Conservation (phyloP, 1,140 invertebrate genomes). For the Trypoxylus dichotomus region DNA sequence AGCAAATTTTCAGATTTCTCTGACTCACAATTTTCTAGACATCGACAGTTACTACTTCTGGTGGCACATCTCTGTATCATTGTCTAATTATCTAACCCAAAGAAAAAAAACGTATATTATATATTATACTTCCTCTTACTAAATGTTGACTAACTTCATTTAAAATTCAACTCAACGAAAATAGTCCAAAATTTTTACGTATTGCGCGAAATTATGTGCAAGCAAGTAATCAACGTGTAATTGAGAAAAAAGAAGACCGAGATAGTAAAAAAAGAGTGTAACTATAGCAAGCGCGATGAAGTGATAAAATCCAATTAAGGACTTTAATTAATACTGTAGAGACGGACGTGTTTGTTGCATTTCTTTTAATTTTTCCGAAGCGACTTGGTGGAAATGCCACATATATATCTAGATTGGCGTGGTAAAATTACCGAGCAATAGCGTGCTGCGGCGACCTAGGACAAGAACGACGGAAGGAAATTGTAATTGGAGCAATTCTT, state of each 20-base stretch:
- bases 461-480: background rate
- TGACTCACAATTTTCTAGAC: no score
- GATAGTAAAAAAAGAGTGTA: background rate
- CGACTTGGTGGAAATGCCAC: background rate
- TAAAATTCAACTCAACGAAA: no score
- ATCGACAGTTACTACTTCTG: no score
- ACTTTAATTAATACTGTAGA: background rate
- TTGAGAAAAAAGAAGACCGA: background rate
- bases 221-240: background rate
- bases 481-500: slow-evolving; percentile 17
- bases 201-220: no score
- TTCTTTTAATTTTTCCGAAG: background rate
- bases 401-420: no score
- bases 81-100: no score
- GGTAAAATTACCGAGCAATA: background rate
- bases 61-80: no score
- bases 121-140: no score
- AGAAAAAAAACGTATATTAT: no score
- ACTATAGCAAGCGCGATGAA: background rate
- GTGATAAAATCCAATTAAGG: background rate
- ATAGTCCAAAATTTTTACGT: no score
- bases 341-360: background rate
- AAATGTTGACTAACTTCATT: no score
- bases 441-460: background rate
- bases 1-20: no score